phyloP scores from a whole-genome alignment of 2,888 invertebrate genomes.

The Arctia plantaginis region DNA sequence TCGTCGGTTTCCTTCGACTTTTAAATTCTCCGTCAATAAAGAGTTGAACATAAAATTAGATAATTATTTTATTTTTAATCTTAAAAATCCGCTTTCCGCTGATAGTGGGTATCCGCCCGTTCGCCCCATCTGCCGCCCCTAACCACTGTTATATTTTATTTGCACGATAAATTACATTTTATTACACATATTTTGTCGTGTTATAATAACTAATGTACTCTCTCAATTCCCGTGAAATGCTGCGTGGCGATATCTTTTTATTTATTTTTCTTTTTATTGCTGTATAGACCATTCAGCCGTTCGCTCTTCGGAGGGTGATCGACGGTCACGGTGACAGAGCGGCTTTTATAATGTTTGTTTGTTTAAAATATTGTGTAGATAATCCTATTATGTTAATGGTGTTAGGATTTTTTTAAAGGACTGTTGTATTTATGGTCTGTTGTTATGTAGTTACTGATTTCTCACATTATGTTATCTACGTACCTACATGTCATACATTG shows the following conservation, averaged over 20 bases:
- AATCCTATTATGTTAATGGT: slow-evolving; percentile 19
- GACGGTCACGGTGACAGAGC: slow-evolving; percentile 53
- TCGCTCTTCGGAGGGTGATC: slow-evolving; percentile 62
- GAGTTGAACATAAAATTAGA: neutral
- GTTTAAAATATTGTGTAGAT: slow-evolving; percentile 21
- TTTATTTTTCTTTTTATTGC: slow-evolving; percentile 79
- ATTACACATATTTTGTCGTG: slow-evolving; percentile 88
- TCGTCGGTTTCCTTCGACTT: too few relatives aligned
- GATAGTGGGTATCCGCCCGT: slow-evolving; percentile 47
- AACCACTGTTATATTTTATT: slow-evolving; percentile 87
- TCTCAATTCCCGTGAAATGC: slow-evolving; percentile 85
- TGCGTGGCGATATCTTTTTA: slow-evolving; percentile 79
- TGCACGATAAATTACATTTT: slow-evolving; percentile 86
- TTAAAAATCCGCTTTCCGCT: slow-evolving; percentile 28
- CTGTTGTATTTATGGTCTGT: neutral
- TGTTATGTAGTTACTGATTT: neutral
- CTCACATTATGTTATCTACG: neutral
- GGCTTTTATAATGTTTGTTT: slow-evolving; percentile 35
- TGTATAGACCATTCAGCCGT: slow-evolving; percentile 32
- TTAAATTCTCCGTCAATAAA: neutral
- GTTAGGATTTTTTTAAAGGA: neutral
- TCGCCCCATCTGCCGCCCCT: slow-evolving; percentile 85
- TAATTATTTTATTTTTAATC: neutral
- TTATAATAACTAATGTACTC: slow-evolving; percentile 87
- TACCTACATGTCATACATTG: too few relatives aligned